Evolutionary conservation across 2,113 vertebrate genomes (phyloP), one percentile per base, ranked within the genome.

Genomic region (Myotis davidii): DNA sequence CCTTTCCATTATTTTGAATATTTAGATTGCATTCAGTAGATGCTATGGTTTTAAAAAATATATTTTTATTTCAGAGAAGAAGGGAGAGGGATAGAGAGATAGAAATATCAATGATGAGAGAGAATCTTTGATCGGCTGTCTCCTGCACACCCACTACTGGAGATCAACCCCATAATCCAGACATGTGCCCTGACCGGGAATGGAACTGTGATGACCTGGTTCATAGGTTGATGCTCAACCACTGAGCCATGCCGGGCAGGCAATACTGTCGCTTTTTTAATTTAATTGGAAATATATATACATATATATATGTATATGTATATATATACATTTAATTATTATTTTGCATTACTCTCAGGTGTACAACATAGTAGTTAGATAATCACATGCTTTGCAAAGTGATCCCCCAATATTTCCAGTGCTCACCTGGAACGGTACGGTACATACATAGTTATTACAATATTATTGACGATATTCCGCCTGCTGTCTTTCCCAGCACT

Each of bases 21-120:
- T 95, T 96, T 97, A 92, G 86, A 90, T 94, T 93, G 25, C 67
- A 94, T 96, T 94, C 56, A 96, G 90, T 85, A 92, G 96, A 88
- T 94, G 6, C 56, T 91, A 77, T 13, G 89, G 21, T 39, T 69
- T 34, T 34, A 69, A 9, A 4, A 3, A 34, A 69, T 37, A 67
- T n/a, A 34, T 69, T 76, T 10, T 74, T 61, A 61, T 27, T 61
- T 61, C 59, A 61, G 59, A 27, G 59, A 61, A 56, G 20, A 56
- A 61, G 1, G 59, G 4, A 61, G 10, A 27, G 25, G 25, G 9
- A 61, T 61, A 27, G 25, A 61, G 59, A 61, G 23, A 27, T 61
- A 61, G 59, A 61, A 61, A 61, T 23, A 61, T 61, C 25, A 61
- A 27, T 27, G 25, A 61, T 61, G 59, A 4, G 4, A 27, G 59